Base-by-base conservation (phyloP, 2,113 vertebrate species). In the Spilogale gracilis region DNA sequence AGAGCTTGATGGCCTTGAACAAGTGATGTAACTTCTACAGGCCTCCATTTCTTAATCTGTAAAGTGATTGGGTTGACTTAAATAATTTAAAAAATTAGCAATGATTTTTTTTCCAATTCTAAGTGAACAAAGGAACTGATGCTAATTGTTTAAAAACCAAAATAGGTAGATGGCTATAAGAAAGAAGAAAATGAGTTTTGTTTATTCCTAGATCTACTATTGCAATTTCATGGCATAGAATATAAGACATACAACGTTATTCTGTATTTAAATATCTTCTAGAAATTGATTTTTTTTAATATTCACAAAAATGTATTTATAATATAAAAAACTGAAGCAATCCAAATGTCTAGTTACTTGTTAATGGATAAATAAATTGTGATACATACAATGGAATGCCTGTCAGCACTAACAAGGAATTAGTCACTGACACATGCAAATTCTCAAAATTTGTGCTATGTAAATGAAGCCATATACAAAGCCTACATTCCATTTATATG, bases 311-410 rank as follows among this genome's bases (percentile, higher is more conserved):
- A 78, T 60, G 48, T 79, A 71, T 69, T 80, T 73, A 20, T 52
- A 95, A 61, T 18, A 12, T n/a, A 45, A 7, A 21, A 43, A 91
- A 32, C 18, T 91, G 73, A 86, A 95, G 52, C 1, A 50, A 86
- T 79, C 23, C 45, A 86, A 86, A 52, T 61, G 6, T 32, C 9
- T 86, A 86, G 23, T 86, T 80, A 60, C 4, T 91, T 45, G 73
- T 71, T 27, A 91, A 43, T 61, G 52, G 17, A 95, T 79, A 84
- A 84, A 78, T 38, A 95, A 84, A 91, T 50, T 67, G 21, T 78
- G 16, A 32, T 58, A 58, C 43, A 79, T 50, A 69, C 14, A 85
- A 58, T 67, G 30, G 38, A 76, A 85, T 85, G 38, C 23, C 85
- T 69, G 52, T 86, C 9, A 32, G 32, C 32, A 61, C 45, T 86